Evolutionary conservation across 2,888 invertebrate species (phyloP).

Genomic region (Ectobius pallidus): DNA sequence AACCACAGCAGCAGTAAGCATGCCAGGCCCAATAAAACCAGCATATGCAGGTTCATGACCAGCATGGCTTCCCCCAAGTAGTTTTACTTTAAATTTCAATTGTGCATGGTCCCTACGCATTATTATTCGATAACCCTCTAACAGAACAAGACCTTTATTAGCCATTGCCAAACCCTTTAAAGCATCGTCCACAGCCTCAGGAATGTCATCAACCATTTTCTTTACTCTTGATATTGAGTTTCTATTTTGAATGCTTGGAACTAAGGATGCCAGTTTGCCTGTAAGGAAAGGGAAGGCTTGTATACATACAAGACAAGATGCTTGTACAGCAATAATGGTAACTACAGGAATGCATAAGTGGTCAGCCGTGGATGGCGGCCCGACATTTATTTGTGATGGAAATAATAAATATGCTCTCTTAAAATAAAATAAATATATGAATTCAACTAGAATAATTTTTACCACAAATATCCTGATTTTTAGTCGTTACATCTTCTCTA

Average conservation of each 20-base stretch:
- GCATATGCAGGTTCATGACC: conserved; percentile 60
- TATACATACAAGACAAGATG: no score
- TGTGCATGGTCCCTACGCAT: conserved; percentile 43
- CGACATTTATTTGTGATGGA: no score
- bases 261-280: not conserved
- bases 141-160: conserved; percentile 32
- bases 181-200: conserved; percentile 34
- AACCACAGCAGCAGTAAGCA: conserved; percentile 59
- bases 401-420: no score
- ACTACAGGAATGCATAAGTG: no score
- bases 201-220: conserved; percentile 25
- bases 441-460: no score
- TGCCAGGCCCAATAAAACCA: conserved; percentile 60
- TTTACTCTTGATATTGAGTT: conserved; percentile 4
- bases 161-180: conserved; percentile 34
- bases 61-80: conserved; percentile 60
- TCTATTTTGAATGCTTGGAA: not conserved
- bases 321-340: no score
- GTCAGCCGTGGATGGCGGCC: no score
- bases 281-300: not conserved
- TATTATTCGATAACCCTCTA: conserved; percentile 39
- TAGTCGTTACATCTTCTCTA: no score
- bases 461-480: no score
- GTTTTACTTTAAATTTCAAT: conserved; percentile 44
- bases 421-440: no score